These are phyloP conservation scores for Macrochelys suwanniensis DNA, from an alignment of 2,797 vertebrate genomes.

Conservation along the genomic window DNA sequence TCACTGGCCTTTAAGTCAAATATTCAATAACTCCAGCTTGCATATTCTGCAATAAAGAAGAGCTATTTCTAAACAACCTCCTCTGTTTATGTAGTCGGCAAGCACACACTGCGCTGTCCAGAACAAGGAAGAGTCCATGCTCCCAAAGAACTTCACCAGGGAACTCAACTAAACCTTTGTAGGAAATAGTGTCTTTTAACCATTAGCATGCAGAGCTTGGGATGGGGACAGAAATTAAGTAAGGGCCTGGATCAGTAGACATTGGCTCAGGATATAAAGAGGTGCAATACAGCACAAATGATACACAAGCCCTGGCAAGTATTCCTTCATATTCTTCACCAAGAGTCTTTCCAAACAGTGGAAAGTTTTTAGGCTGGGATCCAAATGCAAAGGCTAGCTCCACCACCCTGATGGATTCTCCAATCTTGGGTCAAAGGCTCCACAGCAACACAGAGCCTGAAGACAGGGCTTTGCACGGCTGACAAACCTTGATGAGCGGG, in stretches of 20 bases:
- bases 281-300: background rate
- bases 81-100: background rate
- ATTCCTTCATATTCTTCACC: background rate
- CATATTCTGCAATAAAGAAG: background rate
- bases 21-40: background rate
- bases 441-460: rapidly evolving
- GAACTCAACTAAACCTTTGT: background rate
- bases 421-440: background rate
- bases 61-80: background rate
- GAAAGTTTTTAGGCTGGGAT: background rate
- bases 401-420: background rate
- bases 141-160: background rate
- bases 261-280: background rate
- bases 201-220: background rate
- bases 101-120: background rate
- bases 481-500: slow-evolving; percentile 94
- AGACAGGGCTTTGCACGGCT: background rate
- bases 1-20: background rate
- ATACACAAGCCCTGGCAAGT: background rate
- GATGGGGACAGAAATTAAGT: background rate
- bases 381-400: background rate
- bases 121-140: background rate
- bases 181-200: background rate
- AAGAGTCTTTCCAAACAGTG: background rate
- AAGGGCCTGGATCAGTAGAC: background rate